phyloP scores from a whole-genome alignment of 2,113 vertebrate genomes.

The Narcine bancroftii region DNA sequence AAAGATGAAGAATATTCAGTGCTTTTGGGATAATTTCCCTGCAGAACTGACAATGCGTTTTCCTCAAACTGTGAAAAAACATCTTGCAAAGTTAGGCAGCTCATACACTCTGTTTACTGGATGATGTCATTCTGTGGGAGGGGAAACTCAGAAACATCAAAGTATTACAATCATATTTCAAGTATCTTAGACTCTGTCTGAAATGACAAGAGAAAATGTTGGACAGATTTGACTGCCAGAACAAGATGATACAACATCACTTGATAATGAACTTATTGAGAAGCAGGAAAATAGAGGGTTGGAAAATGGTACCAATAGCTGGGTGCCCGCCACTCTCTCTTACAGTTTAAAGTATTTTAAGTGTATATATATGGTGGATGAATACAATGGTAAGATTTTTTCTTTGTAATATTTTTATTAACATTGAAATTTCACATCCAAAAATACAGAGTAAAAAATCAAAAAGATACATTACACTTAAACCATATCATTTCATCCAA shows the following conservation, averaged over 20 bases:
- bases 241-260: neutral
- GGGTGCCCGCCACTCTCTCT: no score
- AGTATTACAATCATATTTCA: neutral
- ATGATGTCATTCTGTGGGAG: neutral
- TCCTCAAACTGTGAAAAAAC: neutral
- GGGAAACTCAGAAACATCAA: neutral
- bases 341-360: no score
- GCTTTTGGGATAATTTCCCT: neutral
- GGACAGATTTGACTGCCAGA: neutral
- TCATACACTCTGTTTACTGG: no score
- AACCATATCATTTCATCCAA: no score
- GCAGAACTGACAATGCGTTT: neutral
- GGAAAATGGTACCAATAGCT: neutral
- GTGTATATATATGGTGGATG: no score
- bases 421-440: no score
- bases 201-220: neutral
- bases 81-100: neutral
- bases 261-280: neutral
- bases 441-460: no score
- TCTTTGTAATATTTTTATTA: no score
- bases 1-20: neutral
- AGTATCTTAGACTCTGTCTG: neutral
- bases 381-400: no score
- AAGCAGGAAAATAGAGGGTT: neutral
- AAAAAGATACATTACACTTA: no score